Evolutionary conservation across 2,797 vertebrate species (phyloP).

Genomic region (Liparis tanakae): DNA sequence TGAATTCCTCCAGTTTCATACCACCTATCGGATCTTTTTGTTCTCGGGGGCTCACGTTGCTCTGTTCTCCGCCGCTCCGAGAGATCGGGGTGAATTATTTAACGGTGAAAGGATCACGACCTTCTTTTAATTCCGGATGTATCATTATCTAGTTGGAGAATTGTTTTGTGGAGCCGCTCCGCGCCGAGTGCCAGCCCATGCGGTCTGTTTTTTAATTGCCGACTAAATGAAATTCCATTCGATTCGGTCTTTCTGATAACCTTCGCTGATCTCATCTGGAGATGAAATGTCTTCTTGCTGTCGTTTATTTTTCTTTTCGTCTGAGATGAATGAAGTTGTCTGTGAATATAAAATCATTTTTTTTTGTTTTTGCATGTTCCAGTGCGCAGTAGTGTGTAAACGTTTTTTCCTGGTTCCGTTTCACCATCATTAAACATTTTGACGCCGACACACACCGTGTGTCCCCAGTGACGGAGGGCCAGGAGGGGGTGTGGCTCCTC

Average conservation of each 20-base stretch:
- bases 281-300: background rate
- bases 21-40: constrained; percentile 15
- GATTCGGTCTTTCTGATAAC: constrained; percentile 11
- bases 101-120: constrained; percentile 13
- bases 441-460: background rate
- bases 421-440: background rate
- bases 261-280: constrained; percentile 22
- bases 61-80: constrained; percentile 14
- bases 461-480: background rate
- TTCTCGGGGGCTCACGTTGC: constrained; percentile 11
- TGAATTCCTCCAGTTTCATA: constrained; percentile 21
- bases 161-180: background rate
- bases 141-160: constrained; percentile 6
- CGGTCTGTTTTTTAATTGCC: constrained; percentile 21
- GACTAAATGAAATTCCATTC: constrained; percentile 3
- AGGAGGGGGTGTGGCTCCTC: background rate
- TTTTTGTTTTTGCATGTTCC: background rate
- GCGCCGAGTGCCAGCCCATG: background rate
- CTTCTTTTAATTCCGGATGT: constrained; percentile 28
- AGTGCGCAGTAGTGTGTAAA: background rate
- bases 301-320: background rate
- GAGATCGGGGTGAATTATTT: constrained; percentile 18
- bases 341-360: background rate
- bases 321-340: background rate
- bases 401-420: background rate